phyloP scores from a whole-genome alignment of 2,797 vertebrate species.

The Myripristis murdjan region DNA sequence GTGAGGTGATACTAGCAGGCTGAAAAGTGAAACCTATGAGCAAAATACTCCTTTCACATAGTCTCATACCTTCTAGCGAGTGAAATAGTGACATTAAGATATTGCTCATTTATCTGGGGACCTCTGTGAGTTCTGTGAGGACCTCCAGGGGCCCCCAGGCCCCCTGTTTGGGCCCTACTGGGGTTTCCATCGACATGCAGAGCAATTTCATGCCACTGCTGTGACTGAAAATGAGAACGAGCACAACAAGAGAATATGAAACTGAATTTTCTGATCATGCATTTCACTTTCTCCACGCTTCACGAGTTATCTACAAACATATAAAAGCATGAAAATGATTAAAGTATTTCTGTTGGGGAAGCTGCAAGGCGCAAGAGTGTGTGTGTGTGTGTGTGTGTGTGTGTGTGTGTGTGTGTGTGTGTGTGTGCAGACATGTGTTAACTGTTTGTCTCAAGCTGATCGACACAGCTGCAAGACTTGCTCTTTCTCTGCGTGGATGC shows the following conservation, averaged over 20 bases:
- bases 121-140: too few relatives aligned
- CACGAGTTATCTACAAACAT: slow-evolving; percentile 33
- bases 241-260: slow-evolving; percentile 14
- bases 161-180: too few relatives aligned
- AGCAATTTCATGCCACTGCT: slow-evolving; percentile 35
- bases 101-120: too few relatives aligned
- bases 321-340: slow-evolving; percentile 3
- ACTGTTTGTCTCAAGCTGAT: neutral
- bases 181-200: slow-evolving; percentile 22
- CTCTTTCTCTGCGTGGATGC: neutral
- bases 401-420: neutral
- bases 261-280: neutral
- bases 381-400: neutral
- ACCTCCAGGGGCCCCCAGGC: too few relatives aligned
- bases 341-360: neutral
- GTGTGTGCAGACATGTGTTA: neutral
- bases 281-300: slow-evolving; percentile 64
- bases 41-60: too few relatives aligned
- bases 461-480: slow-evolving; percentile 4
- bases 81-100: too few relatives aligned
- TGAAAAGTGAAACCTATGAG: too few relatives aligned
- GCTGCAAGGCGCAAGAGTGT: neutral
- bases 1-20: too few relatives aligned
- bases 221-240: slow-evolving; percentile 9
- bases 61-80: too few relatives aligned